Conservation (phyloP, 35 echinoderm and acorn worm genomes). For the Ophiothrix spiculata region DNA sequence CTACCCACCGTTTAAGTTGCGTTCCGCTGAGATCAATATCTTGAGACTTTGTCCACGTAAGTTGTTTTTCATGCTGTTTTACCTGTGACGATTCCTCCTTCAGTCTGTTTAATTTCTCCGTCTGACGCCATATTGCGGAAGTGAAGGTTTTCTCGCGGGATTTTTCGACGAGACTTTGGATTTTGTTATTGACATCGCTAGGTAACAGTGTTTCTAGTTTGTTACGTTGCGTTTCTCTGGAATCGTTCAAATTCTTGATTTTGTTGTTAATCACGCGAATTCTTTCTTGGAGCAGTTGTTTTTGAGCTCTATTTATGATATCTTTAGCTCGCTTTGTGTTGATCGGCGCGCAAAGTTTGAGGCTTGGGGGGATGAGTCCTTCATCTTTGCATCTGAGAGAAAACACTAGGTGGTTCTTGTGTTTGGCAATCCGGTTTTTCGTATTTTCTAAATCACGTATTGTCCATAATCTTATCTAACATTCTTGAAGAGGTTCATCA, state of each 20-base stretch:
- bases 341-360: background rate
- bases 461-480: too few relatives aligned
- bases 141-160: background rate
- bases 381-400: background rate
- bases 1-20: background rate
- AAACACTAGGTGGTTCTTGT: background rate
- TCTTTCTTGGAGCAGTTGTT: constrained; percentile 5
- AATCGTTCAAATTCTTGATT: background rate
- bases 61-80: background rate
- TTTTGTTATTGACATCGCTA: background rate
- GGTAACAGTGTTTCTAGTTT: background rate
- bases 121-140: background rate
- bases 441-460: background rate
- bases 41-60: background rate
- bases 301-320: background rate
- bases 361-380: background rate
- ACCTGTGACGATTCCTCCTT: background rate
- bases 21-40: background rate
- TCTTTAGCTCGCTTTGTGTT: background rate
- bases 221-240: background rate
- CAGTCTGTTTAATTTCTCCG: background rate
- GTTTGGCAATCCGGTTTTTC: background rate
- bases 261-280: background rate
- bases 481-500: too few relatives aligned
- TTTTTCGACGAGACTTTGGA: background rate